Evolutionary conservation across 2,797 vertebrate species (phyloP), one percentile per base, ranked within the genome.

Genomic region (Chelmon rostratus): DNA sequence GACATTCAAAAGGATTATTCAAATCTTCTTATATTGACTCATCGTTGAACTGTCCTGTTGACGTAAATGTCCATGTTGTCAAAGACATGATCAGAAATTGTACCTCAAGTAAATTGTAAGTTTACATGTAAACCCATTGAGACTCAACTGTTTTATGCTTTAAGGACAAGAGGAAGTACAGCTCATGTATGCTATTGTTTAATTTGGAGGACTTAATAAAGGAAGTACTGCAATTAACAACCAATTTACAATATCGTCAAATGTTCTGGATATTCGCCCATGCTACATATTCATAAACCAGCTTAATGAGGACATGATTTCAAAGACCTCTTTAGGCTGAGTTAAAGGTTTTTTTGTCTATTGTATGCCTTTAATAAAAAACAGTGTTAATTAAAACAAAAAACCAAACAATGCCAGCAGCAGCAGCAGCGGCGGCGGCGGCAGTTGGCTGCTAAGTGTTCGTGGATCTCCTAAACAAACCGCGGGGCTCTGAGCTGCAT

Each of bases 401-500:
- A 63, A 49, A 47, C 15, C 15, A 71, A 69, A 57, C 44, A 68
- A 21, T 57, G 57, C 7, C 31, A 5, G 35, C 58, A 35, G 8
- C 28, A 74, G 81, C 87, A 84, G 61, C 76, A 78, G 79, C 58
- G 50, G 62, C 68, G 52, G 63, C 70, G 74, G 81, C 87, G 85
- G 61, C 76, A 79, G 79, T 86, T 84, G 86, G 88, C 83, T 75
- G 84, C 66, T 83, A 65, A 81, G 79, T 90, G 93, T 86, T 57
- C 74, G 75, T 88, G 89, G 87, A 88, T 92, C 92, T 89, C 84
- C 88, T 91, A 91, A 93, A 96, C 92, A 90, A 88, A 91, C 89
- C 79, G 67, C 49, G 70, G 78, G 89, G 79, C 79, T 87, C 86
- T 94, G 93, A 94, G 92, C 91, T 87, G 91, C 76, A 61, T 95